Evolutionary conservation across 2,888 invertebrate genomes (phyloP).

Genomic region (Neelides folsomi): DNA sequence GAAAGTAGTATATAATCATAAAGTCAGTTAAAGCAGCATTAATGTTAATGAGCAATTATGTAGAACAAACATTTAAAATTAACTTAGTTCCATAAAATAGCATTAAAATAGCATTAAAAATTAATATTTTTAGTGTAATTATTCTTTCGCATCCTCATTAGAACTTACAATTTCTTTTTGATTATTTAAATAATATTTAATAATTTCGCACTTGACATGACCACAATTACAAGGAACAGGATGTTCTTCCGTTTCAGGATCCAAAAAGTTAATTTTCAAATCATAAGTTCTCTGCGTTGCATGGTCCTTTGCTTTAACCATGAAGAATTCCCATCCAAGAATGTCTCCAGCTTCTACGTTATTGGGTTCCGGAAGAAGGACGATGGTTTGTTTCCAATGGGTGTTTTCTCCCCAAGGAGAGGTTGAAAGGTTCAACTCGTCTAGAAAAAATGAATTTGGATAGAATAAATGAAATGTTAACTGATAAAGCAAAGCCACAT

Average conservation of each 20-base stretch:
- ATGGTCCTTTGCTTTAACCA: constrained; percentile 37
- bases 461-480: too few relatives aligned
- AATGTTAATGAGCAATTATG: too few relatives aligned
- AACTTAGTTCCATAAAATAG: too few relatives aligned
- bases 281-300: constrained; percentile 45
- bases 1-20: too few relatives aligned
- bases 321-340: constrained; percentile 34
- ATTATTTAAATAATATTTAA: constrained; percentile 38
- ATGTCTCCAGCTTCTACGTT: constrained; percentile 38
- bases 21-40: too few relatives aligned
- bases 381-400: constrained; percentile 61
- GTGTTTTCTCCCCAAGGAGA: constrained; percentile 45
- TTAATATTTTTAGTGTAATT: too few relatives aligned
- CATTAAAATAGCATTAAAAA: too few relatives aligned
- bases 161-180: too few relatives aligned
- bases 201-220: constrained; percentile 63
- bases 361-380: constrained; percentile 56
- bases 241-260: constrained; percentile 55
- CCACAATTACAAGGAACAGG: constrained; percentile 64
- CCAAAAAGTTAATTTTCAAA: constrained; percentile 54
- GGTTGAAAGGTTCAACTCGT: constrained; percentile 24
- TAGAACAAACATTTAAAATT: too few relatives aligned
- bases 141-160: background rate
- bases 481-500: too few relatives aligned
- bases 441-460: too few relatives aligned